phyloP scores from a whole-genome alignment of 1,140 invertebrate species.

The Grapholita molesta region DNA sequence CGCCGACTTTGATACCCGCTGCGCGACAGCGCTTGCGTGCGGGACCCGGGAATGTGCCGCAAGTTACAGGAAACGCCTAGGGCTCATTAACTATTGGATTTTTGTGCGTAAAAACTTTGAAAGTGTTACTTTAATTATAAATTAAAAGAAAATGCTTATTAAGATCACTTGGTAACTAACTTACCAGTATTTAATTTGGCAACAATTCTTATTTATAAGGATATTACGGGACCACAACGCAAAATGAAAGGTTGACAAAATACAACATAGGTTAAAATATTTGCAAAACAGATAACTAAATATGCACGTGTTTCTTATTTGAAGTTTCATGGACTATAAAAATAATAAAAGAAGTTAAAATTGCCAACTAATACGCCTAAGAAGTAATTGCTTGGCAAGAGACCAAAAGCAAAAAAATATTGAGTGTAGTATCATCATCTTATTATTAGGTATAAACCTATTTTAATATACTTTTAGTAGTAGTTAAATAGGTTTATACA shows the following conservation, averaged over 20 bases:
- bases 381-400: background rate
- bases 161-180: no score
- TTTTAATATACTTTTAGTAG: background rate
- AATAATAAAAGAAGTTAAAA: background rate
- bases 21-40: slow-evolving; percentile 53
- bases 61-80: slow-evolving; percentile 31
- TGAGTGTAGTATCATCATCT: background rate
- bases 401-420: background rate
- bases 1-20: slow-evolving; percentile 48
- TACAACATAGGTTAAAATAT: background rate
- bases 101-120: background rate
- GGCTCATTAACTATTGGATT: slow-evolving; percentile 19
- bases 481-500: background rate
- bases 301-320: background rate
- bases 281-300: background rate
- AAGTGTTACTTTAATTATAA: no score
- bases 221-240: no score
- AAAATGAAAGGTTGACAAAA: no score
- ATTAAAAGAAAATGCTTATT: no score
- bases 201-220: no score
- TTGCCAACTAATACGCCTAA: background rate
- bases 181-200: no score
- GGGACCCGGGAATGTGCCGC: slow-evolving; percentile 20
- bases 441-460: background rate
- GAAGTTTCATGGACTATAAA: background rate